Conservation (phyloP, 2,797 vertebrate genomes). For the Bradypodion ventrale region DNA sequence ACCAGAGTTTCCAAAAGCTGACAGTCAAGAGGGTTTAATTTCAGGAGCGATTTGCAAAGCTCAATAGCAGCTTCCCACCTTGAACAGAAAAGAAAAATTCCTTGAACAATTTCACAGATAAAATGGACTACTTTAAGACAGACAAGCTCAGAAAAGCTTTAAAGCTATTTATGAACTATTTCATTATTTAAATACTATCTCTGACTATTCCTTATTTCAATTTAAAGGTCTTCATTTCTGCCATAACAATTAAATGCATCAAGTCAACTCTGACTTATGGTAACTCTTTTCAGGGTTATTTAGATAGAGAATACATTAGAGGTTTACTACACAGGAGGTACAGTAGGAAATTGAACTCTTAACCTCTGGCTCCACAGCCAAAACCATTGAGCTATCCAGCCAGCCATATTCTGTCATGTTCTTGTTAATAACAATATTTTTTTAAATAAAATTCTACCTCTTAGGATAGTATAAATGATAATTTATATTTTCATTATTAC, state of each 20-base stretch:
- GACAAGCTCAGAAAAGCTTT: neutral
- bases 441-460: neutral
- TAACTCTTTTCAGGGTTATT: no score
- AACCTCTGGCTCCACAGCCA: no score
- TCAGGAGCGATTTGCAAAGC: constrained; percentile 82
- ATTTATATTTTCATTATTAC: no score
- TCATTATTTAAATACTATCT: neutral
- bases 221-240: neutral
- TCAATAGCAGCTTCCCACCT: constrained; percentile 83
- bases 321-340: no score
- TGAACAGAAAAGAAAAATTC: constrained; percentile 42
- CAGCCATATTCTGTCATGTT: no score
- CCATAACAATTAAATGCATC: no score
- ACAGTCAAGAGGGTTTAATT: constrained; percentile 80
- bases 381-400: no score
- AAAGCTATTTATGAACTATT: neutral
- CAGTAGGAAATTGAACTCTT: no score
- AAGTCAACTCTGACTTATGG: no score
- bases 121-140: neutral
- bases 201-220: neutral
- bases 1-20: constrained; percentile 82
- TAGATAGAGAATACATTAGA: no score
- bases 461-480: neutral
- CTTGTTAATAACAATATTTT: neutral
- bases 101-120: neutral